Evolutionary conservation across 2,797 vertebrate genomes (phyloP).

Genomic region (Pipistrellus pygmaeus): DNA sequence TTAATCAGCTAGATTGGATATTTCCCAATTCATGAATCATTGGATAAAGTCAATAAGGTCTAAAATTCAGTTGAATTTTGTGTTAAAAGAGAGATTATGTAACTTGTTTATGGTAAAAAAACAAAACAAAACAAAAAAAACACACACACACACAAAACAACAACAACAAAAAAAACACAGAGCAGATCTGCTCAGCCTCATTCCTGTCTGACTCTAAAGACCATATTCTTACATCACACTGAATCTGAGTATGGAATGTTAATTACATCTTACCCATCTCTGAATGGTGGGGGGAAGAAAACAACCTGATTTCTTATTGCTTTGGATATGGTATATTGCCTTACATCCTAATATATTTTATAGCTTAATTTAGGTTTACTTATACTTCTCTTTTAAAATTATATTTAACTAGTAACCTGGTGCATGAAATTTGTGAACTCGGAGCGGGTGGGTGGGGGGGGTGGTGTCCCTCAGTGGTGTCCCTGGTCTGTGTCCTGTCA

Average conservation of each 20-base stretch:
- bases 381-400: slow-evolving; percentile 27
- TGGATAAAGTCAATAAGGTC: slow-evolving; percentile 30
- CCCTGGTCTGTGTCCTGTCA: too few relatives aligned
- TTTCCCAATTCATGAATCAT: neutral
- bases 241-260: neutral
- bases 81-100: neutral
- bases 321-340: neutral
- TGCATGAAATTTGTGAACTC: too few relatives aligned
- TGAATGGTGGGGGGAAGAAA: neutral
- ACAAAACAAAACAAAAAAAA: too few relatives aligned
- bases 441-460: too few relatives aligned
- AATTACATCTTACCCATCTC: neutral
- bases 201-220: neutral
- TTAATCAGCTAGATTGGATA: neutral
- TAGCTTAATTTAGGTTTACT: neutral
- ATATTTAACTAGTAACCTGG: neutral
- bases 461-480: too few relatives aligned
- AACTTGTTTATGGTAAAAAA: neutral
- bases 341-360: neutral
- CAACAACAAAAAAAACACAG: neutral
- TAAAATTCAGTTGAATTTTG: neutral
- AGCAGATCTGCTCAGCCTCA: neutral
- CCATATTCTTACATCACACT: neutral
- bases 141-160: too few relatives aligned
- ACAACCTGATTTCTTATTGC: neutral